These are phyloP conservation scores for Dolichoris vasculosae DNA, from an alignment of 1,140 invertebrate genomes.

Conservation along the genomic window DNA sequence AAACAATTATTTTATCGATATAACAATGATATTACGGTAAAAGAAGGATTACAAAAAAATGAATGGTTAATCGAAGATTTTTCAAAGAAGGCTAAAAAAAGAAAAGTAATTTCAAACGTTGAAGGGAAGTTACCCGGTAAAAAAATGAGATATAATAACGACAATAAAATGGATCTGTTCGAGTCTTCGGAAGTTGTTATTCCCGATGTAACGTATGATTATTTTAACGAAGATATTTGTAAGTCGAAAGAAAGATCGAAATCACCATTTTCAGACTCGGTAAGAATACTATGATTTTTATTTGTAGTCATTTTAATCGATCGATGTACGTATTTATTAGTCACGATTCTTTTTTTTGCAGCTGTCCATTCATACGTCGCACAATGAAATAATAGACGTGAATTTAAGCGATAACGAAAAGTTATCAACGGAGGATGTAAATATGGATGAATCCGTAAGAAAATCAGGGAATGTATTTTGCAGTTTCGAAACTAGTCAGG, in stretches of 20 bases:
- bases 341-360: neutral
- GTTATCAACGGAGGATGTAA: conserved; percentile 3
- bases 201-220: neutral
- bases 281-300: conserved; percentile 15
- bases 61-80: conserved; percentile 32
- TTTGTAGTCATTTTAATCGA: neutral
- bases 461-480: neutral
- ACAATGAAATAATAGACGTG: neutral
- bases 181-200: neutral
- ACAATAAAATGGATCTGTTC: neutral
- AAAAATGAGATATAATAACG: neutral
- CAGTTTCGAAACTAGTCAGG: conserved; percentile 2
- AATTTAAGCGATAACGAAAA: neutral
- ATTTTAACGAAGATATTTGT: neutral
- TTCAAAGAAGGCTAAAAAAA: neutral
- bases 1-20: neutral
- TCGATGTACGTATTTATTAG: neutral
- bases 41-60: neutral
- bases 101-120: neutral
- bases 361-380: neutral
- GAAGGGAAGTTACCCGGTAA: neutral
- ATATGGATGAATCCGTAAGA: neutral
- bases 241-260: neutral
- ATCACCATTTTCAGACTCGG: neutral
- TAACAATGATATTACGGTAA: neutral